Percentiles rank a stretch among this genome's conserved stretches.
Evolutionary conservation across 2,797 vertebrate species (phyloP).

Genomic region (Danio albolineatus): DNA sequence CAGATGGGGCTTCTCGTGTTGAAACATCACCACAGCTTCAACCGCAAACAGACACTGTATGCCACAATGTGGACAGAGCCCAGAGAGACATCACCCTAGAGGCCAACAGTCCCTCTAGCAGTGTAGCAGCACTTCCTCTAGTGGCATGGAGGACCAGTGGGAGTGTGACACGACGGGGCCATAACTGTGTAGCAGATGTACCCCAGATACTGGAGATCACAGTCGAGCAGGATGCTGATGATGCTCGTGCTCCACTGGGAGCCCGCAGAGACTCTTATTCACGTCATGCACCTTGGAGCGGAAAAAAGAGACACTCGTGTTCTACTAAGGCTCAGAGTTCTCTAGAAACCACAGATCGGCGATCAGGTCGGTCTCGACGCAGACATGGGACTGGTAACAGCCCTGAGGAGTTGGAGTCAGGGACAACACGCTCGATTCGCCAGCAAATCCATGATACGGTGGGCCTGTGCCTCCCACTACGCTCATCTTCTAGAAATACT

Average conservation of each 20-base stretch:
- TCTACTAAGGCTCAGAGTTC: slow-evolving; percentile 97
- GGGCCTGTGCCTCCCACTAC: slow-evolving; percentile 91
- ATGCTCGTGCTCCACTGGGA: slow-evolving; percentile 71
- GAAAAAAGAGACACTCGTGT: slow-evolving; percentile 98
- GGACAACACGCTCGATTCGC: slow-evolving; percentile 84
- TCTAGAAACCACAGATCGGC: slow-evolving; percentile 85
- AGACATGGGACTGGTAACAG: slow-evolving; percentile 82
- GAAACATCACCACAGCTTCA: slow-evolving; percentile 79
- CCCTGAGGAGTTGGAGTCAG: slow-evolving; percentile 84
- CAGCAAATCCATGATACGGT: slow-evolving; percentile 94
- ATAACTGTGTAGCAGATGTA: slow-evolving; percentile 93
- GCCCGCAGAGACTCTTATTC: slow-evolving; percentile 95
- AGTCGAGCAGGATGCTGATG: slow-evolving; percentile 91
- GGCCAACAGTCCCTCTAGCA: slow-evolving; percentile 77
- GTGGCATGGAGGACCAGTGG: slow-evolving; percentile 58
- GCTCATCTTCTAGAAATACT: slow-evolving; percentile 86
- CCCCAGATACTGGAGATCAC: slow-evolving; percentile 96
- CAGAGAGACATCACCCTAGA: slow-evolving; percentile 75
- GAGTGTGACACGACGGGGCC: slow-evolving; percentile 64
- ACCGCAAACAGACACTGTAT: slow-evolving; percentile 77
- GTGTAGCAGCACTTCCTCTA: slow-evolving; percentile 69
- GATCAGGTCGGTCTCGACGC: slow-evolving; percentile 81
- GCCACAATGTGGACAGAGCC: slow-evolving; percentile 80
- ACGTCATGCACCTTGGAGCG: slow-evolving; percentile 94
- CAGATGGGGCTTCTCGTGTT: slow-evolving; percentile 74